Evolutionary conservation across 2,113 vertebrate species (phyloP), one percentile per base, ranked within the genome.

Genomic region (Entomyzon cyanotis): DNA sequence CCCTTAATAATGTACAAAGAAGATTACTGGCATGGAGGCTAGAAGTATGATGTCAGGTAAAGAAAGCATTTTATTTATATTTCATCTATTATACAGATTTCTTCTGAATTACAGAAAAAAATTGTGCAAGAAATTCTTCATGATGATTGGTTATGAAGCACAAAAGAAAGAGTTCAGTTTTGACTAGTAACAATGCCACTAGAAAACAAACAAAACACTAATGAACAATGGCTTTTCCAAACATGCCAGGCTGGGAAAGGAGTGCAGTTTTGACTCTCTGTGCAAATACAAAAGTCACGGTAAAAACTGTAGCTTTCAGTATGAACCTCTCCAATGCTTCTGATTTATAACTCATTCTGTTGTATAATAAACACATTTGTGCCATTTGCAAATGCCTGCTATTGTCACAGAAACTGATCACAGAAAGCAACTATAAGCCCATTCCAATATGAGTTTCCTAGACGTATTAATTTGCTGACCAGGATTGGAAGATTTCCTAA

Each of bases 401-500:
- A 47, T 49, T 15, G 41, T 95, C 62, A 49, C 10, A 89, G 78
- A 84, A 96, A 90, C 42, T 70, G 14, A 88, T 63, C 76, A 60
- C 19, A 68, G 18, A n/a, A 60, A 87, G 30, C 17, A 97, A 93
- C 80, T 52, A 70, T 24, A 84, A 93, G 14, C 33, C 39, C 96
- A 94, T 93, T 91, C 23, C 58, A 92, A 2, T 80, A 75, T 71
- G 44, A 85, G 35, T 39, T 95, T 97, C 79, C 30, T 94, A 81
- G 53, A 74, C 27, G 16, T 92, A 56, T 78, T 89, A 92, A 94
- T 95, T 68, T 93, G 15, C 50, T 95, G 80, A 94, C 49, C 84
- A 84, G 77, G 30, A 94, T 94, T 97, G 87, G 73, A 97, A 92
- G 20, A 46, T 68, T 91, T 97, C 89, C 70, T 96, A 95, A 96